phyloP scores from a whole-genome alignment of 1,140 invertebrate species.

The Drosophila bocqueti region DNA sequence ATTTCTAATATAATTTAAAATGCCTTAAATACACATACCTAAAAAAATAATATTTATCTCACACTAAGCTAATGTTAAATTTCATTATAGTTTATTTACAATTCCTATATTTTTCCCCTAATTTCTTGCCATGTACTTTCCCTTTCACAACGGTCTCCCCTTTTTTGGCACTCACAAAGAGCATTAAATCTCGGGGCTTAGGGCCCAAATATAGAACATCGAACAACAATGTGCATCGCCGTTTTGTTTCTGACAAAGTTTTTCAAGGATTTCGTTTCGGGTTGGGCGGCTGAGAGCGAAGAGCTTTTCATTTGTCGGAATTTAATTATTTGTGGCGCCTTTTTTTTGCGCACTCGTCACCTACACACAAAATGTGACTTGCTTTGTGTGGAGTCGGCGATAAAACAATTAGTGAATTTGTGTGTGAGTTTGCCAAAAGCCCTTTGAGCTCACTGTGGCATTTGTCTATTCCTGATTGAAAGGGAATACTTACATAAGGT shows the following conservation, averaged over 20 bases:
- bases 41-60: not conserved
- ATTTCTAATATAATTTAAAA: not conserved
- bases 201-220: constrained; percentile 42
- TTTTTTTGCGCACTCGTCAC: constrained; percentile 31
- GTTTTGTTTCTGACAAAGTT: constrained; percentile 57
- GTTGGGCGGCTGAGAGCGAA: constrained; percentile 23
- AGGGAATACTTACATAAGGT: constrained; percentile 24
- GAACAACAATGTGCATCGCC: constrained; percentile 34
- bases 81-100: not conserved
- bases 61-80: not conserved
- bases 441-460: constrained; percentile 18
- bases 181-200: constrained; percentile 39
- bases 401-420: constrained; percentile 37
- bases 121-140: constrained; percentile 18
- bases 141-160: constrained; percentile 16
- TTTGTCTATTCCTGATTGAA: constrained; percentile 17
- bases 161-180: constrained; percentile 28
- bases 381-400: constrained; percentile 13
- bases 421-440: constrained; percentile 16
- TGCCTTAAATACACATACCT: not conserved
- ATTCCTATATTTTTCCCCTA: not conserved
- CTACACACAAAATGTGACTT: constrained; percentile 9
- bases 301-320: constrained; percentile 56
- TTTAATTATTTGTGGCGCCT: constrained; percentile 64
- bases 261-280: constrained; percentile 56